Evolutionary conservation across 2,797 vertebrate genomes (phyloP).

Genomic region (Perodicticus potto): DNA sequence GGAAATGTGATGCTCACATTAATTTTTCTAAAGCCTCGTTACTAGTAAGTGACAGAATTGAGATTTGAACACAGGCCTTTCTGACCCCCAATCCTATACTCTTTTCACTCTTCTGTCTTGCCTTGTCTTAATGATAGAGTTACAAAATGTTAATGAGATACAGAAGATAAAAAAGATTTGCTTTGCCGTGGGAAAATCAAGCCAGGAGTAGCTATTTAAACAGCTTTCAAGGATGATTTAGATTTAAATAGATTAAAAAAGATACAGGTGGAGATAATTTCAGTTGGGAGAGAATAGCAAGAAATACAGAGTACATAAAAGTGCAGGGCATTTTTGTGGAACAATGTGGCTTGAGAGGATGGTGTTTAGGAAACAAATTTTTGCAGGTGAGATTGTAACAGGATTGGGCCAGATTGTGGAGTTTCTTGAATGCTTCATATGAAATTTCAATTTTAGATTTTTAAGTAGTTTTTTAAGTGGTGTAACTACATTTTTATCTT

Average conservation of each 20-base stretch:
- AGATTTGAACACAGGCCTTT: background rate
- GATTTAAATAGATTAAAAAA: background rate
- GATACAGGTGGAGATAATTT: background rate
- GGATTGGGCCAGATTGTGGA: background rate
- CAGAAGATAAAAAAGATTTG: background rate
- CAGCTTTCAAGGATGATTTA: background rate
- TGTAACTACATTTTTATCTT: background rate
- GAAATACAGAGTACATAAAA: background rate
- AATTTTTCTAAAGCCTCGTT: background rate
- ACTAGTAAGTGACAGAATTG: background rate
- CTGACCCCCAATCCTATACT: background rate
- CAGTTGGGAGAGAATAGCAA: background rate
- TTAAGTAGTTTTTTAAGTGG: background rate
- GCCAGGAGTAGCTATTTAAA: background rate
- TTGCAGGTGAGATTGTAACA: background rate
- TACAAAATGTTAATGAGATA: slow-evolving; percentile 29
- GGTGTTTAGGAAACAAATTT: background rate
- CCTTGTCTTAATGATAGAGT: slow-evolving; percentile 1
- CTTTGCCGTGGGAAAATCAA: background rate
- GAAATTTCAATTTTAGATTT: slow-evolving; percentile 14
- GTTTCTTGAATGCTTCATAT: background rate
- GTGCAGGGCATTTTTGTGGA: background rate
- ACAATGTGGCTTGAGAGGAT: background rate
- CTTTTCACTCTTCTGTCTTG: background rate
- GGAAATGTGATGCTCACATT: background rate